phyloP scores from a whole-genome alignment of 2,113 vertebrate species.

The Misgurnus anguillicaudatus region DNA sequence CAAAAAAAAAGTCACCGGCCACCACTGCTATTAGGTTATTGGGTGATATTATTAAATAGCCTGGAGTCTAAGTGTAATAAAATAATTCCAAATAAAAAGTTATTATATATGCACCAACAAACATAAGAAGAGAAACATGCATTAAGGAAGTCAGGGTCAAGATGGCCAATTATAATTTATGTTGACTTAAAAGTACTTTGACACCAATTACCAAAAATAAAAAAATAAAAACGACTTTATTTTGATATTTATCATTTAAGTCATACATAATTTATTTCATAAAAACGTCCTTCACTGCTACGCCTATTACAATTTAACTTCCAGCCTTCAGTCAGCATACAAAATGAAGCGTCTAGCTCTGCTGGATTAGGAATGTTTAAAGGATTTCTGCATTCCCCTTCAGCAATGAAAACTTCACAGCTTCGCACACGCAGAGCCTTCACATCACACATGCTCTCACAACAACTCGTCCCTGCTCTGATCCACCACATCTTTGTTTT shows the following conservation, averaged over 20 bases:
- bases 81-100: no score
- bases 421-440: slow-evolving; percentile 9
- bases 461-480: slow-evolving; percentile 41
- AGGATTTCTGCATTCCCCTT: slow-evolving; percentile 35
- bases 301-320: not conserved
- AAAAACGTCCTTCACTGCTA: not conserved
- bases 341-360: slow-evolving; percentile 13
- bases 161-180: no score
- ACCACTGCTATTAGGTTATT: no score
- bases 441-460: slow-evolving; percentile 25
- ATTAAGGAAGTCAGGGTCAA: no score
- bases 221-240: no score
- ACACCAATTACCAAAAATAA: slow-evolving; percentile 1
- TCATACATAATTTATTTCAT: not conserved
- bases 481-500: slow-evolving; percentile 30
- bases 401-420: slow-evolving; percentile 5
- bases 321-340: slow-evolving; percentile 1
- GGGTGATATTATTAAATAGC: no score
- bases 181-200: not conserved
- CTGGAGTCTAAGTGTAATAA: no score
- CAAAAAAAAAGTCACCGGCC: no score
- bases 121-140: no score
- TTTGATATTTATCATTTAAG: not conserved
- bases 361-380: slow-evolving; percentile 27
- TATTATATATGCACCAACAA: no score